Evolutionary conservation across 2,797 vertebrate species (phyloP), one percentile per base, ranked within the genome.

Genomic region (Glyptemys insculpta): DNA sequence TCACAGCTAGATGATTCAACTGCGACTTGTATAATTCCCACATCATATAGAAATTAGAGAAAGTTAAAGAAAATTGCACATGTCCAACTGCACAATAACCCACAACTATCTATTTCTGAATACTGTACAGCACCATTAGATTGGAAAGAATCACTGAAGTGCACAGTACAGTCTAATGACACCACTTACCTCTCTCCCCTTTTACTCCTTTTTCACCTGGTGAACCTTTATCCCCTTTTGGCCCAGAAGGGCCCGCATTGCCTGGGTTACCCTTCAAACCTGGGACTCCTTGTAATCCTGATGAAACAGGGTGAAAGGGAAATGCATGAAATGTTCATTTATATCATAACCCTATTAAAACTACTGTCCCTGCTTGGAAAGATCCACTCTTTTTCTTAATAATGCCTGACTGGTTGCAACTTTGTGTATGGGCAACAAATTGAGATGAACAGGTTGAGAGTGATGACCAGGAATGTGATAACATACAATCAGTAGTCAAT

Each of bases 111-210:
- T 49, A 47, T 78, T 49, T 18, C 27, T 14, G 15, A 29, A 49
- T 49, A 50, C 50, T 50, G 50, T 50, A 5, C 8, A 78, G 27
- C 14, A 49, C 29, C 25, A 31, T 44, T 78, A 2, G 27, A 49
- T 49, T 49, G 8, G 44, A 49, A 78, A 49, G 27, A 49, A 31
- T 72, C 37, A 72, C 21, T 37, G 65, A 12, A 72, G 41, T 31
- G 4, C 7, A 6, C 9, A 49, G 52, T 34, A 31, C 11, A 54
- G 27, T 41, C 9, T 8, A 86, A n/a, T 12, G 12, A n/a, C 41
- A 11, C 34, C 31, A 79, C 94, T 68, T 95, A 98, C 97, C 96
- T 96, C 79, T 97, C 47, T 97, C 97, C 94, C 97, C 98, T 65
- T 94, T 97, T 29, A 54, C 80, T 34, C 98, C 97, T 52, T 95